A percentile compares a stretch with the other conserved stretches of the same genome.
Conservation (phyloP, 2,113 vertebrate species). For the Setophaga petechia region DNA sequence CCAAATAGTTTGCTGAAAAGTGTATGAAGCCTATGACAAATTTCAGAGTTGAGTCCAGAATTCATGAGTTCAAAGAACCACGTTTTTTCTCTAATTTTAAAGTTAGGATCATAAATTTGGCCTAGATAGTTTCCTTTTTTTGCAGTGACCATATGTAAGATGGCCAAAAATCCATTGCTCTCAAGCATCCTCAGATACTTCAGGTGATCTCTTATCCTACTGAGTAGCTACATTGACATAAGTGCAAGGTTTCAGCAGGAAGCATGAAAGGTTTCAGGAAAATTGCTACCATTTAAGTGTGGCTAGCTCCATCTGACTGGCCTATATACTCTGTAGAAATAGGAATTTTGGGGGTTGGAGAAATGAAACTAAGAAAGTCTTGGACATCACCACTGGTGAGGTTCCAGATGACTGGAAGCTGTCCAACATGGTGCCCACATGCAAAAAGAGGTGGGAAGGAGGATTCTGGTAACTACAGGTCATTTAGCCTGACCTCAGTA, state of each 20-base stretch:
- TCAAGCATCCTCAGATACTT: background rate
- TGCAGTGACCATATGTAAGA: background rate
- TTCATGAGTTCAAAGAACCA: background rate
- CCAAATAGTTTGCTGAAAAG: background rate
- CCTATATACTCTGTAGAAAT: background rate
- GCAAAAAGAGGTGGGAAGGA: background rate
- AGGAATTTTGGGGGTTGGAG: background rate
- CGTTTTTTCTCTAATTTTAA: background rate
- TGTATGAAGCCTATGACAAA: background rate
- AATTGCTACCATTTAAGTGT: background rate
- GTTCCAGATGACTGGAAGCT: background rate
- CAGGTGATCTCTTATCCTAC: background rate
- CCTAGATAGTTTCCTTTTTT: background rate
- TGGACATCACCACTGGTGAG: background rate
- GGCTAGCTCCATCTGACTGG: background rate
- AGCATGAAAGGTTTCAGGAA: background rate
- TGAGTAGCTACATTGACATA: background rate
- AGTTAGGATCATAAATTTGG: background rate
- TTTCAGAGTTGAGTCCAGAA: background rate
- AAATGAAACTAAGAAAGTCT: background rate
- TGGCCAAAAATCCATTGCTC: background rate
- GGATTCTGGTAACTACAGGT: background rate
- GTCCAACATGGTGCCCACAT: fast-evolving
- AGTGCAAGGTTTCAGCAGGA: background rate
- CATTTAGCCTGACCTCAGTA: background rate